Evolutionary conservation across 2,888 invertebrate genomes (phyloP).

Genomic region (Petrolisthes manimaculis): DNA sequence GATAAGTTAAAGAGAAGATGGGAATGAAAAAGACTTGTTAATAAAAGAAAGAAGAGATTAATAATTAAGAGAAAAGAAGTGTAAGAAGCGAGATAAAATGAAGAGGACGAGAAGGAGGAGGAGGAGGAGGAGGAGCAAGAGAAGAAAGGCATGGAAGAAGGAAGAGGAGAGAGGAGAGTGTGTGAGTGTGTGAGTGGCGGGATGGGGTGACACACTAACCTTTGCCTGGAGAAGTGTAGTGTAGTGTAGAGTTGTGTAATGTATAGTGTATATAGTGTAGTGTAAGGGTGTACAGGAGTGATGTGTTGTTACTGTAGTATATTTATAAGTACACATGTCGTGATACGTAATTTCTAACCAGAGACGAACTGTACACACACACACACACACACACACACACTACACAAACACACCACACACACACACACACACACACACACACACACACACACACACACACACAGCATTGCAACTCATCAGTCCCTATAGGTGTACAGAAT

Average conservation of each 20-base stretch:
- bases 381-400: too few species aligned
- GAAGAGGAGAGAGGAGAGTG: background rate
- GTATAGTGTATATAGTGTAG: too few species aligned
- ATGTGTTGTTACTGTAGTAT: too few species aligned
- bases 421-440: too few species aligned
- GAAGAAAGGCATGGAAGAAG: background rate
- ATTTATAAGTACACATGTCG: too few species aligned
- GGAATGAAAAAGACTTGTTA: background rate
- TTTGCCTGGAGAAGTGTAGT: background rate
- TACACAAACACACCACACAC: too few species aligned
- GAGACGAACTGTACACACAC: too few species aligned
- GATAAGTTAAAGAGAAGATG: background rate
- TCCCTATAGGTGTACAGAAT: too few species aligned
- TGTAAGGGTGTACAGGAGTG: background rate
- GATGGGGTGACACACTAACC: background rate
- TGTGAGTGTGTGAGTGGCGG: background rate
- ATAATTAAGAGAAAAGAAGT: background rate
- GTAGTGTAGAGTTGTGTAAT: background rate
- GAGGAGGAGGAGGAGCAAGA: background rate
- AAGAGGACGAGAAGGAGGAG: background rate
- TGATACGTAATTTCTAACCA: too few species aligned
- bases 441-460: too few species aligned
- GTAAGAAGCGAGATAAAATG: background rate
- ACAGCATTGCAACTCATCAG: too few species aligned
- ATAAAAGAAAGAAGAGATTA: background rate